Evolutionary conservation across 2,797 vertebrate genomes (phyloP).

Genomic region (Scolopax bukidnonensis): DNA sequence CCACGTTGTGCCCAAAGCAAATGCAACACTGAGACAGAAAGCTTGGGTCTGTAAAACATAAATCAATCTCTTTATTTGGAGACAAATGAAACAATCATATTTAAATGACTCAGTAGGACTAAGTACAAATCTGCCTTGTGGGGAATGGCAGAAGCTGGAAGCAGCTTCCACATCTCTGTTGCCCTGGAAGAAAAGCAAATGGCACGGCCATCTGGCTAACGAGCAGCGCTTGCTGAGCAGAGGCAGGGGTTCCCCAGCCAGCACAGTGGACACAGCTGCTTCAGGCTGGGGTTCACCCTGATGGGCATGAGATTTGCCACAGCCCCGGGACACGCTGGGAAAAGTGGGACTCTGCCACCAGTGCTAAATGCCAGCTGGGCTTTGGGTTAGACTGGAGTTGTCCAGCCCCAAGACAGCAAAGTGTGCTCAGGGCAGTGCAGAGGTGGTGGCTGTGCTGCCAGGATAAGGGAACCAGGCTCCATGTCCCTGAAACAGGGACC

Average conservation of each 20-base stretch:
- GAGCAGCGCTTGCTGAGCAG: not conserved
- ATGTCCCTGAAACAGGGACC: not conserved
- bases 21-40: not conserved
- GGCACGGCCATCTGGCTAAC: not conserved
- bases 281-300: not conserved
- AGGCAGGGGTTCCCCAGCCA: not conserved
- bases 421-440: not conserved
- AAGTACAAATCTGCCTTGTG: too few relatives aligned
- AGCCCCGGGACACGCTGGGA: not conserved
- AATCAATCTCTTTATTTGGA: not conserved
- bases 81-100: not conserved
- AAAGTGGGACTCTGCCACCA: not conserved
- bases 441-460: too few relatives aligned
- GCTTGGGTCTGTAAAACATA: not conserved
- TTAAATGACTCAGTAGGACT: not conserved
- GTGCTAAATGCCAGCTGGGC: not conserved
- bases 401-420: not conserved
- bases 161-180: not conserved
- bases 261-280: too few relatives aligned
- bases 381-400: not conserved
- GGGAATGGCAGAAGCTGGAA: too few relatives aligned
- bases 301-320: not conserved
- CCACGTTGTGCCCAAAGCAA: not conserved
- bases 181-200: not conserved
- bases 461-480: accelerated